Evolutionary conservation across 2,888 invertebrate genomes (phyloP).

Genomic region (Platycheirus rosarum): DNA sequence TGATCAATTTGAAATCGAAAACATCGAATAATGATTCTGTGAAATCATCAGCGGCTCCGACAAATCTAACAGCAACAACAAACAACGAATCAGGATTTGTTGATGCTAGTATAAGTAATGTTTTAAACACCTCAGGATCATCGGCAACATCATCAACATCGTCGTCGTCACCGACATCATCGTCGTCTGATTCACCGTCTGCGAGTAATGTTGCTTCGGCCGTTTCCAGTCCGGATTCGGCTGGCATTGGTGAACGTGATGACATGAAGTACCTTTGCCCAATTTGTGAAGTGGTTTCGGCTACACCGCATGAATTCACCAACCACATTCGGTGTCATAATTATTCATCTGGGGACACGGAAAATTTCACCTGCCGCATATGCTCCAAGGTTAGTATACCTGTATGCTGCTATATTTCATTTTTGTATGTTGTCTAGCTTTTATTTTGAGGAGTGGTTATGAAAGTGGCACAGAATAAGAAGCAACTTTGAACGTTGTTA

Average conservation of each 20-base stretch:
- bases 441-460: slow-evolving; percentile 53
- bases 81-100: slow-evolving; percentile 81
- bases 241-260: slow-evolving; percentile 80
- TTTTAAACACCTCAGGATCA: slow-evolving; percentile 75
- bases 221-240: slow-evolving; percentile 80
- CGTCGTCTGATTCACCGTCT: slow-evolving; percentile 70
- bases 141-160: slow-evolving; percentile 58
- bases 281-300: slow-evolving; percentile 86
- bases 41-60: slow-evolving; percentile 49
- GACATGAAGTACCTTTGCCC: slow-evolving; percentile 85
- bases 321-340: slow-evolving; percentile 87
- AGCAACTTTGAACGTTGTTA: too few species aligned
- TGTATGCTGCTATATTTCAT: too few species aligned
- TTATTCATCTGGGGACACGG: slow-evolving; percentile 83
- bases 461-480: slow-evolving; percentile 65
- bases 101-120: slow-evolving; percentile 79
- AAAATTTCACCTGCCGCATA: slow-evolving; percentile 82
- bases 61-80: slow-evolving; percentile 65
- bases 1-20: slow-evolving; percentile 64
- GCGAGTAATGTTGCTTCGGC: slow-evolving; percentile 64
- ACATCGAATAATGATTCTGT: slow-evolving; percentile 59
- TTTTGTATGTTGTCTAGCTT: neutral
- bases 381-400: slow-evolving; percentile 82
- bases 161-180: slow-evolving; percentile 75
- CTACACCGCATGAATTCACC: slow-evolving; percentile 87